Evolutionary conservation across 2,113 vertebrate species (phyloP).

Genomic region (Saccopteryx leptura): DNA sequence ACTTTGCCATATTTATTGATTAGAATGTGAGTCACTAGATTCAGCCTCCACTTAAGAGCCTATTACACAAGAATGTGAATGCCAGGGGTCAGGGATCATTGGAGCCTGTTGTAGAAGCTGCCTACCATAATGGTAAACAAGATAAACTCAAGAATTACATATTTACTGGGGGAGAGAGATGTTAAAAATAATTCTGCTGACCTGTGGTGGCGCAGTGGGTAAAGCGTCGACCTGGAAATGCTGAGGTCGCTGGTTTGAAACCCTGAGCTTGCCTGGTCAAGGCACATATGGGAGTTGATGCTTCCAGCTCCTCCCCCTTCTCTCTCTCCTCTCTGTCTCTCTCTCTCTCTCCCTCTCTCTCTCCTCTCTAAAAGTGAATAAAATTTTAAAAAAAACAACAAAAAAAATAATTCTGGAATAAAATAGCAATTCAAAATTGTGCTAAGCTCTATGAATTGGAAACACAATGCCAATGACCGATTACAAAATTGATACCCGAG

Average conservation of each 20-base stretch:
- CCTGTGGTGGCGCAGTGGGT: too few species aligned
- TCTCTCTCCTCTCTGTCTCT: too few species aligned
- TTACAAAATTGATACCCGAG: not conserved
- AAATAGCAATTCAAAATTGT: constrained; percentile 6
- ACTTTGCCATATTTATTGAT: constrained; percentile 1
- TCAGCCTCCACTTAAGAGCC: not conserved
- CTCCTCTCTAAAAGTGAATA: too few species aligned
- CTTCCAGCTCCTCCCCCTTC: too few species aligned
- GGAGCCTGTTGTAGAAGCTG: not conserved
- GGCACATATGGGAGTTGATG: too few species aligned
- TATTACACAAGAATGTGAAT: not conserved
- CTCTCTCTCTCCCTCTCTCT: too few species aligned
- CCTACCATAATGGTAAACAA: not conserved
- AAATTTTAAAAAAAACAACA: too few species aligned
- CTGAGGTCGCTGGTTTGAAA: too few species aligned
- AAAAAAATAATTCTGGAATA: constrained; percentile 38
- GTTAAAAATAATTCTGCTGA: constrained; percentile 32
- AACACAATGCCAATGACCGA: not conserved
- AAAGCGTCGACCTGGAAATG: too few species aligned
- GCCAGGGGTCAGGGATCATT: not conserved
- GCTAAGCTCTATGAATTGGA: not conserved
- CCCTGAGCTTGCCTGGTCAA: too few species aligned
- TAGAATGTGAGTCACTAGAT: not conserved
- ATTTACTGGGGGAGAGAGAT: not conserved
- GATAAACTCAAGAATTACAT: not conserved